Evolutionary conservation across 2,113 vertebrate genomes (phyloP).

Genomic region (Dipodomys spectabilis): DNA sequence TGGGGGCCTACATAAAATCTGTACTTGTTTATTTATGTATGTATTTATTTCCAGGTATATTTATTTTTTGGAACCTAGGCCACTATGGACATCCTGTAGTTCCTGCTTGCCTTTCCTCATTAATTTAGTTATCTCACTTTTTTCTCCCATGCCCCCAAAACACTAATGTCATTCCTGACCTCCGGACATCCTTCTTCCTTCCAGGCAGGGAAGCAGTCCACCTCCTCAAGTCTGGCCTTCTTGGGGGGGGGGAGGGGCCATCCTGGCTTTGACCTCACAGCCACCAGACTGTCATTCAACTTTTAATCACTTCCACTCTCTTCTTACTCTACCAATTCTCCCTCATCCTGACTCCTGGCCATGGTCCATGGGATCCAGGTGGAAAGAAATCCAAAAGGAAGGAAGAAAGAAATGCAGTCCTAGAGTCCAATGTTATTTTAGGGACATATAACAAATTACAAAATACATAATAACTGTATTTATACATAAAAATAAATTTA

Average conservation of each 20-base stretch:
- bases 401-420: not conserved
- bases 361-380: conserved; percentile 6
- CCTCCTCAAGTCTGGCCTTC: conserved; percentile 44
- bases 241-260: not conserved
- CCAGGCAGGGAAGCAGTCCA: not conserved
- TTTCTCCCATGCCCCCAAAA: conserved; percentile 42
- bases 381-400: conserved; percentile 32
- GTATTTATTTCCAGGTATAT: conserved; percentile 59
- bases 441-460: not conserved
- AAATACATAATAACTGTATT: not conserved
- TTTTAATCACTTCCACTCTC: conserved; percentile 69
- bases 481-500: not conserved
- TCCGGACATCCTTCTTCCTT: conserved; percentile 80
- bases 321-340: conserved; percentile 11
- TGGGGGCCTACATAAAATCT: conserved; percentile 1
- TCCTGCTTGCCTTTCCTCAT: conserved; percentile 34
- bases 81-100: conserved; percentile 69
- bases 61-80: conserved; percentile 68
- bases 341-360: conserved; percentile 47
- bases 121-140: conserved; percentile 63
- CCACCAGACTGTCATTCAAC: conserved; percentile 13
- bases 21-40: conserved; percentile 50
- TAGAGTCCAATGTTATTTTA: not conserved
- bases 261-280: conserved; percentile 53
- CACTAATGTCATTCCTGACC: conserved; percentile 57